Evolutionary conservation across 2,797 vertebrate species (phyloP).

Genomic region (Thamnophis elegans): DNA sequence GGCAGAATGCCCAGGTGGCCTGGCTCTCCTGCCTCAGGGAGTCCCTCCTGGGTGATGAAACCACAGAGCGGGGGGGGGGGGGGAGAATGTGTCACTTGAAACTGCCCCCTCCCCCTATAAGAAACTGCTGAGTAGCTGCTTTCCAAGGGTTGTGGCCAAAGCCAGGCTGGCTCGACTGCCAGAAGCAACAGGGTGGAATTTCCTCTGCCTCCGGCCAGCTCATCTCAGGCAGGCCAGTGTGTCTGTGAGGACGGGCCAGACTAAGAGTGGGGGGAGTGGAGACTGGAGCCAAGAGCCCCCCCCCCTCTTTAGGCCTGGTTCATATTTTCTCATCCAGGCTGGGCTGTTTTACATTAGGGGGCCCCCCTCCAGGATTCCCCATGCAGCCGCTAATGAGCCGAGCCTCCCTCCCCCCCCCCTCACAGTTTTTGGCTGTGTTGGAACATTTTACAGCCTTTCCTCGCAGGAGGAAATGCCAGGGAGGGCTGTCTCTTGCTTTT

Average conservation of each 20-base stretch:
- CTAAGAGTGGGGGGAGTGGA: conserved; percentile 21
- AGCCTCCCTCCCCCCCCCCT: conserved; percentile 40
- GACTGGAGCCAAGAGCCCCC: conserved; percentile 16
- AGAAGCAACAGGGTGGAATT: conserved; percentile 76
- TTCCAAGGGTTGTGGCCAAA: conserved; percentile 64
- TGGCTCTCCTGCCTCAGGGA: conserved; percentile 21
- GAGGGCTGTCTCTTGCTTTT: conserved; percentile 65
- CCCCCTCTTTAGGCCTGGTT: conserved; percentile 48
- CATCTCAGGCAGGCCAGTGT: conserved; percentile 57
- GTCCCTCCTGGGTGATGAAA: conserved; percentile 20
- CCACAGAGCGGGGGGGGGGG: conserved; percentile 1
- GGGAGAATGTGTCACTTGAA: conserved; percentile 52
- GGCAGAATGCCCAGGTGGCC: conserved; percentile 1
- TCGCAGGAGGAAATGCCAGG: conserved; percentile 68
- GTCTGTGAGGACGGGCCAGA: conserved; percentile 43
- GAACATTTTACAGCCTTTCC: conserved; percentile 69
- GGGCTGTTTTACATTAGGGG: conserved; percentile 68
- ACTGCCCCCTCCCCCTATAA: conserved; percentile 51
- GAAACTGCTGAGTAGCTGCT: conserved; percentile 68
- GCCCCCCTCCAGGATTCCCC: conserved; percentile 56
- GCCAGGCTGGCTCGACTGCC: conserved; percentile 36
- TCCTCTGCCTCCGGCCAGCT: conserved; percentile 70
- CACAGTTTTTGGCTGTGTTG: conserved; percentile 58
- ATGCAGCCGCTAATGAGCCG: conserved; percentile 67
- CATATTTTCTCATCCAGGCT: conserved; percentile 65